Percentiles rank a stretch among this genome's conserved stretches.
These are phyloP conservation scores for Cheirogaleus medius DNA, from an alignment of 2,113 vertebrate genomes.

Conservation along the genomic window DNA sequence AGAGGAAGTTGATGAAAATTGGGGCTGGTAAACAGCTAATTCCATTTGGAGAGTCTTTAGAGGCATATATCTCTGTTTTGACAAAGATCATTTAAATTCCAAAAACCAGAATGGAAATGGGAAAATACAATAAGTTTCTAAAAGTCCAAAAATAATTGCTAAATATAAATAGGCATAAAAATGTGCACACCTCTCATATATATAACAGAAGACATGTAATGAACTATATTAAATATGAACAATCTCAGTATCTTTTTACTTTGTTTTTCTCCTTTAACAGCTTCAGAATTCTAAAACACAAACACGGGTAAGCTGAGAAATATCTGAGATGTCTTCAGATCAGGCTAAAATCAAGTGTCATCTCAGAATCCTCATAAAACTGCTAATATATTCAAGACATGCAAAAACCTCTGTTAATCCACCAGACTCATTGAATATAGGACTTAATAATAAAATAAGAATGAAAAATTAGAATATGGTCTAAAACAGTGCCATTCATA, in stretches of 20 bases:
- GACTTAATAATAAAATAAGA: conserved; percentile 33
- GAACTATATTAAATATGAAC: neutral
- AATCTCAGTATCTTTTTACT: neutral
- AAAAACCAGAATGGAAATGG: neutral
- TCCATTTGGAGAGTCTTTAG: neutral
- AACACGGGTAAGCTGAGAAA: neutral
- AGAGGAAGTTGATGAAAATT: conserved; percentile 22
- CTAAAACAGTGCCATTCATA: neutral
- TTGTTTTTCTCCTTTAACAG: neutral
- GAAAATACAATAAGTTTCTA: neutral
- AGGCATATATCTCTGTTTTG: neutral
- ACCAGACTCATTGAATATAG: neutral
- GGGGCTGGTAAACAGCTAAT: neutral
- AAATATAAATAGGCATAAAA: conserved; percentile 8
- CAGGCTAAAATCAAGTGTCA: conserved; percentile 8
- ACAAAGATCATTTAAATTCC: conserved; percentile 32
- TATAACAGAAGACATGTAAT: neutral
- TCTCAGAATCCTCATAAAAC: neutral
- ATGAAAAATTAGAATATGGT: neutral
- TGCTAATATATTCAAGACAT: neutral
- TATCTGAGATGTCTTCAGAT: neutral
- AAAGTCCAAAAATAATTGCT: neutral
- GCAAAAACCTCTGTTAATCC: neutral
- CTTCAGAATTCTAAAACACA: conserved; percentile 34
- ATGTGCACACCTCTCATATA: neutral